Evolutionary conservation across 2,113 vertebrate species (phyloP).

Genomic region (Halichoerus grypus): DNA sequence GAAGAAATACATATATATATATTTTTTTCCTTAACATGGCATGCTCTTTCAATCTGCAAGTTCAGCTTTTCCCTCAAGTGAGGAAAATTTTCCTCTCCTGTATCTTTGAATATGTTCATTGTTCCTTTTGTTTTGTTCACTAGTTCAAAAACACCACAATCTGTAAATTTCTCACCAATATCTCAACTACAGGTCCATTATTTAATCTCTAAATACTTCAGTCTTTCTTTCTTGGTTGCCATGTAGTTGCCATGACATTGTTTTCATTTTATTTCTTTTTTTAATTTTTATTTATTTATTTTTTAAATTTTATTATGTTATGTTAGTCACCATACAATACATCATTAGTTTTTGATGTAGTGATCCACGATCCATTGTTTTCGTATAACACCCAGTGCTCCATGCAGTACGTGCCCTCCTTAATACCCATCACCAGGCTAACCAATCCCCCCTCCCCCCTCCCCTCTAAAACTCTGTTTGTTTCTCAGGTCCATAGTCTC

Average conservation of each 20-base stretch:
- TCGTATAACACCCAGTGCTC: no score
- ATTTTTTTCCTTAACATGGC: neutral
- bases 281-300: neutral
- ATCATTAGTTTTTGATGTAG: no score
- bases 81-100: neutral
- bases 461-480: no score
- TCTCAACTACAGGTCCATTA: neutral
- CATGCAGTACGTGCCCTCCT: no score
- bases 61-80: neutral
- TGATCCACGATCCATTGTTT: no score
- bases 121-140: neutral
- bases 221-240: constrained; percentile 38
- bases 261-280: constrained; percentile 36
- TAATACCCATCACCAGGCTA: no score
- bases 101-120: constrained; percentile 34
- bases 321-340: no score
- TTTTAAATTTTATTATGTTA: no score
- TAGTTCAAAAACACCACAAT: neutral
- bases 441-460: no score
- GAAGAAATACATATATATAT: no score
- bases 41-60: neutral
- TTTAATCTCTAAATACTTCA: neutral
- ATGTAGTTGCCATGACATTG: constrained; percentile 29
- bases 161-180: neutral
- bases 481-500: no score